Base-by-base conservation (phyloP, 2,113 vertebrate species). In the Carettochelys insculpta region DNA sequence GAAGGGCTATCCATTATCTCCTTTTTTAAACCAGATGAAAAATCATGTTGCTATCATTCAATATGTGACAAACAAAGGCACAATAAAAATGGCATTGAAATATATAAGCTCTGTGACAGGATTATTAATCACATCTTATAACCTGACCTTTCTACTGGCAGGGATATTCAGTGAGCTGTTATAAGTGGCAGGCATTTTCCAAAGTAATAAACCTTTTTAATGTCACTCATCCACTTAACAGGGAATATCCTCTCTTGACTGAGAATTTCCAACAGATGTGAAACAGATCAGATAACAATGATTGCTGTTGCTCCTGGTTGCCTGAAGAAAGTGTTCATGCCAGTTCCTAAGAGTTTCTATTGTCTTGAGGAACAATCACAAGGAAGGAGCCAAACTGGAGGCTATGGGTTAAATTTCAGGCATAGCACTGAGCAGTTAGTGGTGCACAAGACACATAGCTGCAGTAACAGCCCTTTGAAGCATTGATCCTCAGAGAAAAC, bases 121-220 rank as follows among this genome's bases (percentile, higher is more conserved):
- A 83, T 54, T 89, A 92, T 97, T 94, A 96, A 94, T 96, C 95
- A 96, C 87, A 82, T 95, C 90, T 94, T 95, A 89, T 82, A 95
- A 73, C 75, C 56, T 95, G 97, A 97, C 96, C 94, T 97, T 97
- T 97, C 93, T 81, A 56, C 80, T 96, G 84, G 65, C 85, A 95
- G 94, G 81, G 86, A 92, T 88, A 92, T 94, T 95, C 92, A 85
- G 85, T 91, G 93, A 95, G 91, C 94, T 96, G 80, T 94, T 97
- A 77, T 61, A 94, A 94, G 86, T 85, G 94, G 56, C 78, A 95
- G 90, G 88, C 6, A 94, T 96, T 97, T 97, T 91, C 83, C 86
- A 81, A 80, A 92, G 83, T 88, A 96, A 96, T 90, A 97, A 96
- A 94, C 90, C 93, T 95, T 76, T 93, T 94, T 94, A 88, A 43